Evolutionary conservation across 2,113 vertebrate genomes (phyloP), one percentile per base, ranked within the genome.

Genomic region (Colistium nudipinnis): DNA sequence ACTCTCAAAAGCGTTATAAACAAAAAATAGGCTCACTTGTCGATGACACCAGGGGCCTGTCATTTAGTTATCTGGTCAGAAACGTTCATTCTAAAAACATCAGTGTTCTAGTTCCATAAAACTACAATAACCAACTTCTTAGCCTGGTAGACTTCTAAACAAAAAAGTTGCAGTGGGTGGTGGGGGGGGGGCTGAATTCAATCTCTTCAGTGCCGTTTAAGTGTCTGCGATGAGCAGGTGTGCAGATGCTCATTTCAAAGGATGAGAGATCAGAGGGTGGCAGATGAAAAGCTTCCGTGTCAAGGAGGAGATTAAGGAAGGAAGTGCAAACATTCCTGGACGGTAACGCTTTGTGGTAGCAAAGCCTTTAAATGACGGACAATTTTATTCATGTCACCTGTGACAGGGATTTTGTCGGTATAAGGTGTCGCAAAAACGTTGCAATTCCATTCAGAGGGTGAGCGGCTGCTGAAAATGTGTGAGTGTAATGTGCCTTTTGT

Each of bases 151-250:
- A 87, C 85, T 88, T 73, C 60, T 48, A 86, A 85, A 91, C 88
- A 89, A 88, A 82, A 82, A 61, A 47, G 62, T 74, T 62, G 77
- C 69, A 68, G 79, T 85, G 69, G 70, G 41, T 2, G 83, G 67
- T 61, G 87, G 69, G 75, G 83, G 67, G 63, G 12, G 24, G 47
- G 7, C 9, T 30, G 17, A 35, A 35, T 60, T 89, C 62, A 80
- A 36, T 35, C 22, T 52, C 76, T 79, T 73, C 22, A 6, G 28
- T 54, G 70, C 66, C 62, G 57, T 63, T 76, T 69, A 56, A 79
- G 64, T 54, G 69, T 82, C 71, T 83, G 74, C 55, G 62, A 61
- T 41, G 73, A 86, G 87, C 90, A 91, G 88, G 90, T 91, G 90
- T 81, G 83, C 76, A 78, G 75, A 68, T 62, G 74, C 56, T 78